These are phyloP conservation scores for Bimastos eiseni DNA, from an alignment of 2,888 invertebrate species.

Conservation along the genomic window DNA sequence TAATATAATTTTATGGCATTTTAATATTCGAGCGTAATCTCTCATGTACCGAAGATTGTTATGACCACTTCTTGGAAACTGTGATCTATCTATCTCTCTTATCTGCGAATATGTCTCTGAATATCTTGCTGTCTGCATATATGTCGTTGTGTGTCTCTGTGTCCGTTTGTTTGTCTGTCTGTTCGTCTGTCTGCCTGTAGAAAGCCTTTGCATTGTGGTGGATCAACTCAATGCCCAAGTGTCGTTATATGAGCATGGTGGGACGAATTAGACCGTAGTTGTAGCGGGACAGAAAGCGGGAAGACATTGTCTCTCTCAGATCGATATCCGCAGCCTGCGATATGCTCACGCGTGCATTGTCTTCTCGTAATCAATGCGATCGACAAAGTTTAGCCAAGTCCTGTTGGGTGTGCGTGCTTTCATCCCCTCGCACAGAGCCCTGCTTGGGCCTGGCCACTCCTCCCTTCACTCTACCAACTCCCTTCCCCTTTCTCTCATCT, in stretches of 20 bases:
- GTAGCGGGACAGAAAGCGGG: background rate
- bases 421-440: background rate
- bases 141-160: background rate
- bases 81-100: too few relatives aligned
- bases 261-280: background rate
- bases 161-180: background rate
- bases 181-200: background rate
- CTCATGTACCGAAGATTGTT: background rate
- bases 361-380: background rate
- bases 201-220: background rate
- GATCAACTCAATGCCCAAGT: background rate
- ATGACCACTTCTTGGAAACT: background rate
- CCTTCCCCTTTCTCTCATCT: background rate
- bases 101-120: background rate
- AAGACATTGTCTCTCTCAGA: constrained; percentile 13
- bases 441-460: background rate
- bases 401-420: constrained; percentile 15
- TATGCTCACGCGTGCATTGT: background rate
- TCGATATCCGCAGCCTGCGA: background rate
- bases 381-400: background rate
- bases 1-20: background rate
- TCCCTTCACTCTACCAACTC: background rate
- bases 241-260: background rate
- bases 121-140: background rate
- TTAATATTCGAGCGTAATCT: background rate